These are phyloP conservation scores for Amazona vittata DNA, from an alignment of 2,113 vertebrate species.

Conservation along the genomic window DNA sequence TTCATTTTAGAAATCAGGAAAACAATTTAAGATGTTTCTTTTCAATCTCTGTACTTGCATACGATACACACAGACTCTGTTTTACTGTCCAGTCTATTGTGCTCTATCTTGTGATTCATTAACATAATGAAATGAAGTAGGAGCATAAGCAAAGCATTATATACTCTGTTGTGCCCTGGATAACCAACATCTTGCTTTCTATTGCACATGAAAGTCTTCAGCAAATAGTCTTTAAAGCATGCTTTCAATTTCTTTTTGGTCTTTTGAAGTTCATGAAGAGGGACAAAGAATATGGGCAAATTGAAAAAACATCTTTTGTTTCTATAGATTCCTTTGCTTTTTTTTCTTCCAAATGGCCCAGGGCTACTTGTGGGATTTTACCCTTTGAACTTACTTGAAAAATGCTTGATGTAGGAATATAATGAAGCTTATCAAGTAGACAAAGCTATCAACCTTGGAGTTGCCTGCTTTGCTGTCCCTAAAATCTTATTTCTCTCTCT, in stretches of 20 bases:
- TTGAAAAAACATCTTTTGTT: background rate
- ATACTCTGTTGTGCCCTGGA: background rate
- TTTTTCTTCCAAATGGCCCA: background rate
- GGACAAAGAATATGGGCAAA: background rate
- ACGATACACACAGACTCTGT: background rate
- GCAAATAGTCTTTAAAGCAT: background rate
- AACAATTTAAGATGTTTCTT: background rate
- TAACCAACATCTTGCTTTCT: background rate
- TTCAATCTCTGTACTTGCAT: background rate
- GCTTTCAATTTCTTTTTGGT: background rate
- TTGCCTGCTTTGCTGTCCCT: background rate
- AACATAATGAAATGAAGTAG: background rate
- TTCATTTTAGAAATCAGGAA: background rate
- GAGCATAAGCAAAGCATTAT: background rate
- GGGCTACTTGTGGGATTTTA: background rate
- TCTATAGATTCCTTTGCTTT: background rate
- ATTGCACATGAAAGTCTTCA: background rate
- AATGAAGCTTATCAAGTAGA: background rate
- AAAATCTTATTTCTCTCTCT: background rate
- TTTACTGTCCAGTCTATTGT: background rate
- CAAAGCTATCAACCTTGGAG: background rate
- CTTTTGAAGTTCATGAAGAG: background rate
- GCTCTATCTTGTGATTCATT: background rate
- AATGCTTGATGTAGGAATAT: background rate
- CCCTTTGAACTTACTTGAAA: background rate